A percentile compares a stretch with the other conserved stretches of the same genome.
These are phyloP conservation scores for Anoplopoma fimbria DNA, from an alignment of 2,113 vertebrate genomes.

Conservation along the genomic window DNA sequence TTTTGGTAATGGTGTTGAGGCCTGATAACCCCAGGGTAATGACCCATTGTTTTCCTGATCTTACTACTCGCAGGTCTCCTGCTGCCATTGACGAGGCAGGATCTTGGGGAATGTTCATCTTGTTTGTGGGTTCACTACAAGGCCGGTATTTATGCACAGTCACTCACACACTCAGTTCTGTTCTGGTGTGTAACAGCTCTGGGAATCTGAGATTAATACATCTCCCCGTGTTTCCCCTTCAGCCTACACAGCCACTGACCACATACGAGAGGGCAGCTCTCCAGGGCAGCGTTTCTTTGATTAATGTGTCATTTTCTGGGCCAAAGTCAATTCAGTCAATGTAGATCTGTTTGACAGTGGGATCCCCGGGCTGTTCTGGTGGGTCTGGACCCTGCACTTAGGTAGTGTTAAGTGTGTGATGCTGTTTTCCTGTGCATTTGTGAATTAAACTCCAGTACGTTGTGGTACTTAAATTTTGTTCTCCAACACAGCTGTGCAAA, in stretches of 20 bases:
- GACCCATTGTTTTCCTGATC: constrained; percentile 71
- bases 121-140: constrained; percentile 72
- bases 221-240: constrained; percentile 46
- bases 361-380: constrained; percentile 29
- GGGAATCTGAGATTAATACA: constrained; percentile 61
- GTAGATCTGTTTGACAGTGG: constrained; percentile 33
- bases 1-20: constrained; percentile 57
- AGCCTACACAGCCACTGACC: constrained; percentile 47
- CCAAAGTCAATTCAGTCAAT: constrained; percentile 33
- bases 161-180: constrained; percentile 41
- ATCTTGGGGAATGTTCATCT: constrained; percentile 59
- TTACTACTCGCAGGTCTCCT: constrained; percentile 47
- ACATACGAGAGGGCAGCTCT: constrained; percentile 57
- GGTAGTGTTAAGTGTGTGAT: neutral
- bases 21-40: constrained; percentile 71
- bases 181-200: constrained; percentile 43
- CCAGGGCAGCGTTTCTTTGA: constrained; percentile 54
- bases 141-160: constrained; percentile 60
- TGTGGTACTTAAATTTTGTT: neutral
- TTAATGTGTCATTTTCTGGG: constrained; percentile 64
- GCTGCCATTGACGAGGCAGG: constrained; percentile 38
- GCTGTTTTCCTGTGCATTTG: neutral
- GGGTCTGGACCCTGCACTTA: neutral
- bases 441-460: neutral
- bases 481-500: neutral